phyloP scores from a whole-genome alignment of 2,888 invertebrate species.

The Torymus tubicola region DNA sequence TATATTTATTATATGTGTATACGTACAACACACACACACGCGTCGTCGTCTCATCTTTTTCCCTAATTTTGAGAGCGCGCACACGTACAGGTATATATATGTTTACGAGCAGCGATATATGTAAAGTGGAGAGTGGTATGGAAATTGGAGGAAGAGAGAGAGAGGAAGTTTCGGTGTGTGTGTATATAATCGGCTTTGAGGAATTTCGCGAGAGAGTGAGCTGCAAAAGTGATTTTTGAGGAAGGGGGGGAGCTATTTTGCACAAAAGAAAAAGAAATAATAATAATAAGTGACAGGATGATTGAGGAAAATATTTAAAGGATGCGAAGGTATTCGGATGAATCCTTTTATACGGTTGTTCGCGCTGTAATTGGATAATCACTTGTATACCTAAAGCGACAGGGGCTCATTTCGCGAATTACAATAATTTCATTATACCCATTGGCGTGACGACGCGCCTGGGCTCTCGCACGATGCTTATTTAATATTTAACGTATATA shows the following conservation, averaged over 20 bases:
- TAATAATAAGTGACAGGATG: too few species aligned
- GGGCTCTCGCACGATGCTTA: too few species aligned
- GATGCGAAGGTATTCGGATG: not conserved
- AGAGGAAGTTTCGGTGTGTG: not conserved
- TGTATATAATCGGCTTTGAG: not conserved
- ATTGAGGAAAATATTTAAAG: not conserved
- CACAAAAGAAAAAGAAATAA: too few species aligned
- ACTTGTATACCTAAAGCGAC: too few species aligned
- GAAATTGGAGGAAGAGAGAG: constrained; percentile 5
- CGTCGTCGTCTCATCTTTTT: not conserved
- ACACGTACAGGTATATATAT: not conserved
- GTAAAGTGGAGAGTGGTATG: constrained; percentile 32
- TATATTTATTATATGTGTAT: not conserved
- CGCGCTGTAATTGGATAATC: too few species aligned
- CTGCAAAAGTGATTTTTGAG: not conserved
- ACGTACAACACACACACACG: not conserved
- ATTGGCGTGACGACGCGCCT: too few species aligned
- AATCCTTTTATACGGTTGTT: too few species aligned
- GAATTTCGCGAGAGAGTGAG: not conserved
- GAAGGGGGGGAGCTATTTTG: not conserved
- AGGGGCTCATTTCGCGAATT: too few species aligned
- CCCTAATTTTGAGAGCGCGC: constrained; percentile 17
- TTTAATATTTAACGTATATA: too few species aligned
- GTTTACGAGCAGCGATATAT: constrained; percentile 29
- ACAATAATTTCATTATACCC: too few species aligned